Percentiles rank a stretch among this genome's conserved stretches.
phyloP scores from a whole-genome alignment of 2,797 vertebrate species.

The Anisognathus igniventris region DNA sequence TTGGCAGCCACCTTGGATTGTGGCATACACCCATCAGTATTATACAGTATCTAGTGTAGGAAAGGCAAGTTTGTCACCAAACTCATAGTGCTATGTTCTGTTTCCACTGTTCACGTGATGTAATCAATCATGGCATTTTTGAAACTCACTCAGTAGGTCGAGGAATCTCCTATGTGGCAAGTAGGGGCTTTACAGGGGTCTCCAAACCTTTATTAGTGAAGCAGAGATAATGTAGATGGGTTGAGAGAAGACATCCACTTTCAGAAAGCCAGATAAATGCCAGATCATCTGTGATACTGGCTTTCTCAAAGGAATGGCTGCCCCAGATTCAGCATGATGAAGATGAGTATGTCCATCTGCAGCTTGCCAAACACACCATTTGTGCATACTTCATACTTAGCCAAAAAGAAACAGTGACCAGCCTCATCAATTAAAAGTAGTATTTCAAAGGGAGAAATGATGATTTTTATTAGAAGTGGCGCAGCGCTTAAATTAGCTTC shows the following conservation, averaged over 20 bases:
- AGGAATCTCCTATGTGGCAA: neutral
- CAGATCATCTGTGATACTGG: neutral
- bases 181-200: neutral
- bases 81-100: fast-evolving
- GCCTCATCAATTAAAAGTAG: neutral
- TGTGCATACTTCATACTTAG: neutral
- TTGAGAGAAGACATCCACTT: neutral
- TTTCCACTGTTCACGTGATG: neutral
- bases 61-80: neutral
- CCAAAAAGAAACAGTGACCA: neutral
- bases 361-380: conserved; percentile 8
- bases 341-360: neutral
- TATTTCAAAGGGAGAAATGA: neutral
- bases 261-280: neutral
- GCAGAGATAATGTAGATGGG: neutral
- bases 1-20: neutral
- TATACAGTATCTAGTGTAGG: neutral
- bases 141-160: neutral
- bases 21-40: neutral
- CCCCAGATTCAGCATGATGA: conserved; percentile 57
- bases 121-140: neutral
- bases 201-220: neutral
- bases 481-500: neutral
- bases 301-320: conserved; percentile 46
- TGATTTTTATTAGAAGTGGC: neutral